Conservation (phyloP, 2,113 vertebrate genomes). For the Talpa occidentalis region DNA sequence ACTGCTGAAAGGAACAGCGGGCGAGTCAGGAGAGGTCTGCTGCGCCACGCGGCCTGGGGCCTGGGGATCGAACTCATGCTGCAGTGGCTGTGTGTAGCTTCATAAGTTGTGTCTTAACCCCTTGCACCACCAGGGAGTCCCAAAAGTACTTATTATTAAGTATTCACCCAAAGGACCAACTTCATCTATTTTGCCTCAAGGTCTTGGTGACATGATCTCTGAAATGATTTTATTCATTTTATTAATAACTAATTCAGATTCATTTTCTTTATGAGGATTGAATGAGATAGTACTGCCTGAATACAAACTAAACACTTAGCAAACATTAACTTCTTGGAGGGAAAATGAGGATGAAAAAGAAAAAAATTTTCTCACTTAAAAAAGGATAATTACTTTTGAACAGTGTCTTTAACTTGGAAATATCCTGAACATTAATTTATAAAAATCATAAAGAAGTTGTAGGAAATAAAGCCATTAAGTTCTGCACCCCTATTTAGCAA, state of each 20-base stretch:
- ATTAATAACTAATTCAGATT: neutral
- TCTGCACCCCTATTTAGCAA: neutral
- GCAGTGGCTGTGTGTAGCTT: too few relatives aligned
- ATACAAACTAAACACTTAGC: neutral
- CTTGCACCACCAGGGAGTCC: too few relatives aligned
- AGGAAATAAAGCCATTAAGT: neutral
- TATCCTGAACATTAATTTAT: slow-evolving; percentile 1
- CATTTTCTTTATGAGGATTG: neutral
- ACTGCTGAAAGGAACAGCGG: too few relatives aligned
- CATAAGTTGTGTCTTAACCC: too few relatives aligned
- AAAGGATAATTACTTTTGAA: neutral
- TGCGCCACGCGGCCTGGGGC: too few relatives aligned
- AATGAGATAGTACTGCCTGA: neutral
- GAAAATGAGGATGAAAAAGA: neutral
- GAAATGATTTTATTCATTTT: neutral
- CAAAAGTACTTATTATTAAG: neutral
- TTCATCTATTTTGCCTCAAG: slow-evolving; percentile 20
- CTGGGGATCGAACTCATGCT: too few relatives aligned
- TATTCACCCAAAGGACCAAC: neutral
- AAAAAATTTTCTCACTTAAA: neutral
- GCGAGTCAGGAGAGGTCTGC: too few relatives aligned
- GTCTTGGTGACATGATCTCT: neutral
- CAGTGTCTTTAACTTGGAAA: neutral
- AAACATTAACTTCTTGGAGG: neutral
- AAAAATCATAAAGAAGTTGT: neutral